Base-by-base conservation (phyloP, 2,888 invertebrate species). In the Tinea semifulvella region DNA sequence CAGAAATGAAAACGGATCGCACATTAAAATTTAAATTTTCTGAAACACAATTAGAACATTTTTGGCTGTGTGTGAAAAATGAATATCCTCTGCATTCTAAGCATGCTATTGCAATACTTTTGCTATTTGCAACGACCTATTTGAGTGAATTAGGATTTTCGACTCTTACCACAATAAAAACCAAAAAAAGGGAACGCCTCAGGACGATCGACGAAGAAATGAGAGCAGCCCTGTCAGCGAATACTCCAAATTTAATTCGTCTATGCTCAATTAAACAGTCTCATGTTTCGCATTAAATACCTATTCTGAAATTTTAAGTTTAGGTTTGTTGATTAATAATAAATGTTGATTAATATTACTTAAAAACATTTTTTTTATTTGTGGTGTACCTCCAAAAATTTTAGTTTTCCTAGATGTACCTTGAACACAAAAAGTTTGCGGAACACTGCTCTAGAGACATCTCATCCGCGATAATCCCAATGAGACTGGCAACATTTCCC, bases 131-230 rank as follows among this genome's bases (percentile, higher is more conserved):
- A 16, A 48, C 47, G 40, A 46, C 48, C 44, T 47, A 47, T 44
- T 48, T 48, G 39, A 44, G 48, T 35, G 46, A 48, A 46, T 46
- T 46, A 31, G 45, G 47, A 46, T 49, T 49, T 50, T 48, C 46
- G 31, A 49, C 47, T 47, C 49, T 49, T 11, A 48, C 44, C 42
- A 47, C 46, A 31, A 50, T 49, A 28, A 49, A 49, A 45, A 28
- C 44, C 14, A 45, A 49, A 49, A 44, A 49, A 47, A 47, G 39
- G 38, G 47, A 52, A 48, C 47, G 49, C 48, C 50, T 51, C 18
- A 51, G 49, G 48, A 51, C 48, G 49, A 51, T 51, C 47, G 49
- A 51, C 46, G 47, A 48, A 50, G 50, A 52, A 46, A 48, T 49
- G 50, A 50, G 50, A 51, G 50, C 50, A 52, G 50, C 49, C 44